These are phyloP conservation scores for Schizaphis graminum DNA, from an alignment of 2,888 invertebrate genomes.

Conservation along the genomic window DNA sequence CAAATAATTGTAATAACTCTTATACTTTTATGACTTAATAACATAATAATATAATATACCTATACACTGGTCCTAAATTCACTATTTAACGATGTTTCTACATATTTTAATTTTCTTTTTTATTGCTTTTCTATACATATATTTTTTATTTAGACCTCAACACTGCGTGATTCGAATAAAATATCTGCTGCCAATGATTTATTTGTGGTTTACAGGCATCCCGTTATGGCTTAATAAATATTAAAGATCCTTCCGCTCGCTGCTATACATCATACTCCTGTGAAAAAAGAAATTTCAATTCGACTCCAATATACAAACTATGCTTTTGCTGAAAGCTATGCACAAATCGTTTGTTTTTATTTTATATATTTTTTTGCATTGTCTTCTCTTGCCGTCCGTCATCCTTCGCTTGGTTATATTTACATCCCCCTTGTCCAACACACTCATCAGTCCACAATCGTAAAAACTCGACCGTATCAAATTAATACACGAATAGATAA, in stretches of 20 bases:
- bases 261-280: background rate
- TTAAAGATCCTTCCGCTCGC: slow-evolving; percentile 24
- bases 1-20: background rate
- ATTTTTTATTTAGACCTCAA: background rate
- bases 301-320: background rate
- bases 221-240: slow-evolving; percentile 41
- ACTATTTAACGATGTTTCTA: background rate
- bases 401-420: background rate
- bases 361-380: slow-evolving; percentile 13
- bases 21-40: too few species aligned
- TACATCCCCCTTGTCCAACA: background rate
- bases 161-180: slow-evolving; percentile 44
- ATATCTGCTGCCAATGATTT: slow-evolving; percentile 33
- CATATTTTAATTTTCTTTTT: background rate
- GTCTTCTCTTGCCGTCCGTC: too few species aligned
- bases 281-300: slow-evolving; percentile 24
- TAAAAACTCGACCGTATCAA: background rate
- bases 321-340: background rate
- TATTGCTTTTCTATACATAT: background rate
- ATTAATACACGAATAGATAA: background rate
- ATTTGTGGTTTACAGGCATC: slow-evolving; percentile 46
- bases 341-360: slow-evolving; percentile 21
- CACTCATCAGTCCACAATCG: background rate
- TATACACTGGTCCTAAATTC: background rate
- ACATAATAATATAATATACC: background rate